Conservation (phyloP, 2,888 invertebrate species). For the Apocheima hispidaria region DNA sequence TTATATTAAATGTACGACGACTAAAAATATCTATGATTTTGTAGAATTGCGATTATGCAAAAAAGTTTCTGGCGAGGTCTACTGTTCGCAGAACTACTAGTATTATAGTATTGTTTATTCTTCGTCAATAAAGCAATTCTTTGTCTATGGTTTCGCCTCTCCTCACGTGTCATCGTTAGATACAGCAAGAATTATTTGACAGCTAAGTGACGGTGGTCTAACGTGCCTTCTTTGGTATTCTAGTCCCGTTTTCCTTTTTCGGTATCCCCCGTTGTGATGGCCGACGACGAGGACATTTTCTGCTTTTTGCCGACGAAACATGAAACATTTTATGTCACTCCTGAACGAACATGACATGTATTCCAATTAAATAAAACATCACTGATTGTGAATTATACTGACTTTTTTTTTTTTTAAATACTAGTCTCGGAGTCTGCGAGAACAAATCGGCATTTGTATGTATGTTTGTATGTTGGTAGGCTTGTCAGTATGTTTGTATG, state of each 20-base stretch:
- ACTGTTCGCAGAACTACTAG: too few species aligned
- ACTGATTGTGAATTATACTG: too few species aligned
- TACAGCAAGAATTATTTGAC: conserved; percentile 18
- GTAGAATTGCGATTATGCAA: too few species aligned
- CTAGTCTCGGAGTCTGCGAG: too few species aligned
- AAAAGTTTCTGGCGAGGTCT: too few species aligned
- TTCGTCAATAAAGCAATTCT: not conserved
- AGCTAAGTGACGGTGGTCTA: conserved; percentile 21
- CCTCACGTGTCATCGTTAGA: conserved; percentile 4
- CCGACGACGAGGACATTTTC: conserved; percentile 5
- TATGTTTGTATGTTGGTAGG: too few species aligned
- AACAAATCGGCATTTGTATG: too few species aligned
- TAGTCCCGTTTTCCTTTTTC: conserved; percentile 1
- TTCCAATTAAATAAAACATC: not conserved
- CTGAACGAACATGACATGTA: not conserved
- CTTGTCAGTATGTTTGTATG: too few species aligned
- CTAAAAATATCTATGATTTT: too few species aligned
- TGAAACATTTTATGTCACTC: not conserved
- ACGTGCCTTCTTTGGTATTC: conserved; percentile 12
- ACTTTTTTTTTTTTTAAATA: too few species aligned
- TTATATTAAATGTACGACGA: too few species aligned
- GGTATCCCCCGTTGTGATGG: not conserved
- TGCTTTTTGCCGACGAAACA: not conserved
- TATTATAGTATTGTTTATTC: too few species aligned
- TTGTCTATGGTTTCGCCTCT: not conserved